Conservation (phyloP, 2,113 vertebrate genomes). For the Labeo rohita region DNA sequence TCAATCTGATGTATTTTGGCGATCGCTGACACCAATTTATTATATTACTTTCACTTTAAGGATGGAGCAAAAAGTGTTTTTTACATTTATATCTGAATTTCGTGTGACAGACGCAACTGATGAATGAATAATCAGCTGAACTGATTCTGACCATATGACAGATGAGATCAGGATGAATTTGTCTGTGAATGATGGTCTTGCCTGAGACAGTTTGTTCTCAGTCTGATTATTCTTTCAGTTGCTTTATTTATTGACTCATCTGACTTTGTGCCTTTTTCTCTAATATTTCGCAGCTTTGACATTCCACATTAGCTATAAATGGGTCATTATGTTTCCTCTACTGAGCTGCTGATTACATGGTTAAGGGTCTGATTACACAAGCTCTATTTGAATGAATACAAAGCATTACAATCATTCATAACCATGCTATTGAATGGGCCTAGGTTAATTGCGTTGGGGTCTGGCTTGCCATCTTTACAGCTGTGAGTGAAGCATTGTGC, state of each 20-base stretch:
- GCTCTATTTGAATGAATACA: slow-evolving; percentile 34
- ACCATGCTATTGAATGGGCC: slow-evolving; percentile 33
- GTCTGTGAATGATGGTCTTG: slow-evolving; percentile 31
- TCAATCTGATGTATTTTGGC: neutral
- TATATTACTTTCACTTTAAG: neutral
- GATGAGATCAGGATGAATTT: slow-evolving; percentile 17
- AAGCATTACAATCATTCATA: slow-evolving; percentile 40
- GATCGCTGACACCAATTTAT: neutral
- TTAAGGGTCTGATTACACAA: slow-evolving; percentile 42
- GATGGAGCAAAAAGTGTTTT: neutral
- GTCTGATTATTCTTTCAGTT: slow-evolving; percentile 12
- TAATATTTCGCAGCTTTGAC: slow-evolving; percentile 16
- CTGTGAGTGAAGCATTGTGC: slow-evolving; percentile 20
- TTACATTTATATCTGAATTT: neutral
- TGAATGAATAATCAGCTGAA: slow-evolving; percentile 7
- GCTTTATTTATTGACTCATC: slow-evolving; percentile 25
- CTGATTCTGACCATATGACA: slow-evolving; percentile 26
- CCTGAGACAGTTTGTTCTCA: slow-evolving; percentile 12
- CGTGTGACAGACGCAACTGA: neutral
- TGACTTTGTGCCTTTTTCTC: slow-evolving; percentile 10
- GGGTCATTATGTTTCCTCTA: slow-evolving; percentile 32
- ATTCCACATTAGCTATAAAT: slow-evolving; percentile 27
- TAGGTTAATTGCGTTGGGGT: slow-evolving; percentile 26
- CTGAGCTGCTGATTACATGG: slow-evolving; percentile 38
- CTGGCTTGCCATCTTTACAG: neutral